Conservation (phyloP, 2,888 invertebrate species). For the Ophioninae sp. region DNA sequence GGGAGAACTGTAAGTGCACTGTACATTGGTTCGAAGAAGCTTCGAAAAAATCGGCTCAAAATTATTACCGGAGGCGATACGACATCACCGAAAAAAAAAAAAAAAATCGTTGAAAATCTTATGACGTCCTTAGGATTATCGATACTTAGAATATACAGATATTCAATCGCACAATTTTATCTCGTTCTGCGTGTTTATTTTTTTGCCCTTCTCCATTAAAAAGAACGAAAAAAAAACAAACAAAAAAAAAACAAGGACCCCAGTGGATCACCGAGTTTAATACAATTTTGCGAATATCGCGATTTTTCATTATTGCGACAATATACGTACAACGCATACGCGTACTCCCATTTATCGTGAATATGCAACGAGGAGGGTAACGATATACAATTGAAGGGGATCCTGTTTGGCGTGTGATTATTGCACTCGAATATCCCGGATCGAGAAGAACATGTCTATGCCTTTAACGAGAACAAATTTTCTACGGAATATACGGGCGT, state of each 20-base stretch:
- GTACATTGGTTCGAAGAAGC: background rate
- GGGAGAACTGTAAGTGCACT: background rate
- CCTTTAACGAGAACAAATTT: conserved; percentile 40
- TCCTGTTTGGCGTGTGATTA: background rate
- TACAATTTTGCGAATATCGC: background rate
- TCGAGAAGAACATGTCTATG: conserved; percentile 32
- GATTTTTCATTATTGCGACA: conserved; percentile 5
- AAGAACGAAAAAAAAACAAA: background rate
- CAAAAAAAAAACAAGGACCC: background rate
- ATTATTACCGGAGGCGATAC: background rate
- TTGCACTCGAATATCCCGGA: conserved; percentile 11
- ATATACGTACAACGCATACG: background rate
- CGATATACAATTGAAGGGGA: conserved; percentile 8
- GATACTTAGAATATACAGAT: conserved; percentile 48
- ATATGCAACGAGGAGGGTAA: conserved; percentile 24
- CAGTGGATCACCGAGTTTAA: background rate
- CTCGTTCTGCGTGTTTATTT: conserved; percentile 41
- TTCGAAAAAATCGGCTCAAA: too few species aligned
- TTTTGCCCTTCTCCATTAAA: background rate
- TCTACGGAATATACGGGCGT: conserved; percentile 46
- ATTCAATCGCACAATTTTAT: conserved; percentile 65
- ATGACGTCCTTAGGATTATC: conserved; percentile 1
- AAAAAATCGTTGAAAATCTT: conserved; percentile 18
- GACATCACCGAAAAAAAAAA: background rate
- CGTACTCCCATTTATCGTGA: background rate